phyloP scores from a whole-genome alignment of 2,797 vertebrate genomes.

The Myripristis murdjan region DNA sequence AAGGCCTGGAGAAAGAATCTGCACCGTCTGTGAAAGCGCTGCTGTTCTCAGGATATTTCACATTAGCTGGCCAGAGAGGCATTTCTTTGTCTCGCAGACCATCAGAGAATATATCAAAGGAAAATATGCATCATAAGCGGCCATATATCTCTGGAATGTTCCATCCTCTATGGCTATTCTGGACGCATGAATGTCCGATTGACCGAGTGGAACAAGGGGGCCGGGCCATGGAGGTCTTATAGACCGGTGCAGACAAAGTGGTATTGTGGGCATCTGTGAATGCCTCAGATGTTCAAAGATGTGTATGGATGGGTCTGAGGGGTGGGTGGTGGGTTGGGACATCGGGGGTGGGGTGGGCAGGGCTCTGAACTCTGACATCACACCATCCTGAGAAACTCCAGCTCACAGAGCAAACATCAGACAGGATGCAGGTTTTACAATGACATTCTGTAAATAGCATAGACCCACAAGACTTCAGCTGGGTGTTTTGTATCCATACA shows the following conservation, averaged over 20 bases:
- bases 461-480: neutral
- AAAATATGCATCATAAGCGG: slow-evolving; percentile 61
- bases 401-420: slow-evolving; percentile 32
- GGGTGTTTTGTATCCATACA: no score
- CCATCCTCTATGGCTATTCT: slow-evolving; percentile 23
- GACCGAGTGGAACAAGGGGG: slow-evolving; percentile 46
- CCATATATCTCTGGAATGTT: slow-evolving; percentile 62
- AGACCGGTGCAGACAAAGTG: slow-evolving; percentile 56
- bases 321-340: neutral
- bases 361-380: slow-evolving; percentile 50
- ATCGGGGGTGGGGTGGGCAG: neutral
- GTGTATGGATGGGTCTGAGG: neutral
- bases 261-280: slow-evolving; percentile 66
- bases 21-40: slow-evolving; percentile 29
- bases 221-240: slow-evolving; percentile 38
- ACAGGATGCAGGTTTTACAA: slow-evolving; percentile 57
- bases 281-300: slow-evolving; percentile 44
- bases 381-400: slow-evolving; percentile 43
- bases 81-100: slow-evolving; percentile 57
- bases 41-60: slow-evolving; percentile 63
- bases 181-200: slow-evolving; percentile 50
- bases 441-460: slow-evolving; percentile 27
- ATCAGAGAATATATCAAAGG: slow-evolving; percentile 68
- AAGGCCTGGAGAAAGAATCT: slow-evolving; percentile 41
- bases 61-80: slow-evolving; percentile 52